Base-by-base conservation (phyloP, 1,140 invertebrate species). In the Ylistrum balloti region DNA sequence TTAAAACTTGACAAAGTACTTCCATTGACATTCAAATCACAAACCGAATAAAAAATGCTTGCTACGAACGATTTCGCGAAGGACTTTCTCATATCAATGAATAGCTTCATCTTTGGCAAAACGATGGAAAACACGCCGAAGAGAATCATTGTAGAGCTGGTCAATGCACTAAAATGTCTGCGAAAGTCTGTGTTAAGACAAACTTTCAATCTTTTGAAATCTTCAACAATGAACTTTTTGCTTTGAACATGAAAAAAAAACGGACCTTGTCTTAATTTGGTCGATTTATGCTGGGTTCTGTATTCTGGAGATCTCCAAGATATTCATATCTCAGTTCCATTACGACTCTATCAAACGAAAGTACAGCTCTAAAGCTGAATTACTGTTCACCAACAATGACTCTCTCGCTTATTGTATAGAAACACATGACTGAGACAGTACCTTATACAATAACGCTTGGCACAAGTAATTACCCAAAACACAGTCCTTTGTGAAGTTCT, bases 1-100 rank as follows among this genome's bases (percentile, higher is more conserved):
- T 56, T 20, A 22, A 17, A 56, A 56, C 45, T 56, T 56, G 45
- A 11, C 45, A 56, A 56, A 56, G 20, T 3, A 56, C 45, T 56
- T 20, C 3, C 45, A 9, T 17, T 9, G 41, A 45, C 17, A 45
- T 45, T 17, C 41, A 17, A 17, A 45, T 45, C 17, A 45, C 17
- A 93, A 33, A 93, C 91, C 7, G 33, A 94, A 11, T 87, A 94
- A 33, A 92, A 96, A 93, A 94, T 91, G 89, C 56, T 91, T 74
- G 95, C 96, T 22, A 95, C 89, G 33, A 95, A 94, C 90, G 94
- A 94, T 33, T 96, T 96, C 92, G 94, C 95, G 91, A 95, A 96
- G 93, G 94, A 96, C 85, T 94, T 96, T 90, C 96, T 90, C 89
- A 97, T 97, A 94, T 88, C 96, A 3, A 94, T 96, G 91, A 96